phyloP scores from a whole-genome alignment of 2,113 vertebrate species.

The Tachycineta bicolor region DNA sequence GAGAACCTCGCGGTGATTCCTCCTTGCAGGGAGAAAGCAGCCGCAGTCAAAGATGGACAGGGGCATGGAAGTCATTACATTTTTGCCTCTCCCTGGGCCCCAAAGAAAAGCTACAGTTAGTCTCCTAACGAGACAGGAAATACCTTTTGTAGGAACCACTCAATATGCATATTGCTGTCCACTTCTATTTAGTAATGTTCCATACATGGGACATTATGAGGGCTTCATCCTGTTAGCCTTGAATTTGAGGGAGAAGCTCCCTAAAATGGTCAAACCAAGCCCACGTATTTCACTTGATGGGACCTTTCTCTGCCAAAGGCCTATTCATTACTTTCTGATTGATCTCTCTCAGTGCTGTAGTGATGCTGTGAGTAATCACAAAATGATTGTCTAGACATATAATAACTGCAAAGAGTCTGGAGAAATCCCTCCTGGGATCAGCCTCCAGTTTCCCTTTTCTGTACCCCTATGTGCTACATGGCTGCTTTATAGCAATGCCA shows the following conservation, averaged over 20 bases:
- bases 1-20: not conserved
- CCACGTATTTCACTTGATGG: not conserved
- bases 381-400: not conserved
- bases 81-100: not conserved
- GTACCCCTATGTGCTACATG: not conserved
- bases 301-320: not conserved
- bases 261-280: not conserved
- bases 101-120: not conserved
- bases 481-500: not conserved
- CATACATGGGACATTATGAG: not conserved
- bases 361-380: not conserved
- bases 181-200: not conserved
- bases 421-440: not conserved
- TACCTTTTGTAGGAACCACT: not conserved
- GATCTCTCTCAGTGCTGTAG: not conserved
- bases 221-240: not conserved
- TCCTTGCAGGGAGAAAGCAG: not conserved
- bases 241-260: not conserved
- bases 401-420: not conserved
- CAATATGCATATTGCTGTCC: not conserved
- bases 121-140: not conserved
- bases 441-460: not conserved
- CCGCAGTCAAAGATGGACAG: not conserved
- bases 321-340: not conserved
- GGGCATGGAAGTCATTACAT: not conserved